Percentiles rank a stretch among this genome's conserved stretches.
phyloP scores from a whole-genome alignment of 1,140 invertebrate species.

The Tetragnatha versicolor region DNA sequence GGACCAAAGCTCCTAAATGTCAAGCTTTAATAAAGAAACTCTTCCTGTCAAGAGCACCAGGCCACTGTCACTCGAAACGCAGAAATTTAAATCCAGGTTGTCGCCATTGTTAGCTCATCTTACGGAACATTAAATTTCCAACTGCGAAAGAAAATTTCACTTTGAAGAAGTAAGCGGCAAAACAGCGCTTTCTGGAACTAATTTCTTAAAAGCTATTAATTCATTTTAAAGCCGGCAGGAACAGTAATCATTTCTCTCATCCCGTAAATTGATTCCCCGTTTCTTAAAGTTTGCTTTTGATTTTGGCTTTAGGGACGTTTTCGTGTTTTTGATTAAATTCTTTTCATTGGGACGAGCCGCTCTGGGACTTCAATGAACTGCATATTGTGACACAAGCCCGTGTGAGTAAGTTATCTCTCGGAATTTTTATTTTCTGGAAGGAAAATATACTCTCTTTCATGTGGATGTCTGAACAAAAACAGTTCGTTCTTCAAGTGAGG shows the following conservation, averaged over 20 bases:
- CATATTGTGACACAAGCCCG: conserved; percentile 3
- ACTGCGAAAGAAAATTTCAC: background rate
- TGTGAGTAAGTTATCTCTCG: too few relatives aligned
- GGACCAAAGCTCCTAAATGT: too few relatives aligned
- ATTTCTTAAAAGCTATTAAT: conserved; percentile 49
- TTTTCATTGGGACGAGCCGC: conserved; percentile 32
- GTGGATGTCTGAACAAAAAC: too few relatives aligned
- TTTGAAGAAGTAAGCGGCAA: conserved; percentile 31
- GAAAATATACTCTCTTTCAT: too few relatives aligned
- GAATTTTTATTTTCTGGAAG: too few relatives aligned
- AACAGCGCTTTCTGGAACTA: conserved; percentile 4
- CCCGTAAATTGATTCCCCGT: conserved; percentile 38
- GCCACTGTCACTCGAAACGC: too few relatives aligned
- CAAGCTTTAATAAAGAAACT: too few relatives aligned
- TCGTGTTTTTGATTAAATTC: conserved; percentile 44
- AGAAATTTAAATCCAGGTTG: too few relatives aligned
- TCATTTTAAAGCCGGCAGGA: conserved; percentile 23
- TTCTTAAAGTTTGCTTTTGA: conserved; percentile 46
- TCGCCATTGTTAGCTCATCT: too few relatives aligned
- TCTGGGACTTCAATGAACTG: conserved; percentile 42
- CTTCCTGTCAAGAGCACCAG: too few relatives aligned
- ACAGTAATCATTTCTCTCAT: conserved; percentile 42
- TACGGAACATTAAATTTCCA: too few relatives aligned
- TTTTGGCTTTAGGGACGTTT: conserved; percentile 25
- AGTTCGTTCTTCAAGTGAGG: too few relatives aligned